Percentiles rank a stretch among this genome's conserved stretches.
Conservation (phyloP, 1,140 invertebrate species). For the Ptiloglossa arizonensis region DNA sequence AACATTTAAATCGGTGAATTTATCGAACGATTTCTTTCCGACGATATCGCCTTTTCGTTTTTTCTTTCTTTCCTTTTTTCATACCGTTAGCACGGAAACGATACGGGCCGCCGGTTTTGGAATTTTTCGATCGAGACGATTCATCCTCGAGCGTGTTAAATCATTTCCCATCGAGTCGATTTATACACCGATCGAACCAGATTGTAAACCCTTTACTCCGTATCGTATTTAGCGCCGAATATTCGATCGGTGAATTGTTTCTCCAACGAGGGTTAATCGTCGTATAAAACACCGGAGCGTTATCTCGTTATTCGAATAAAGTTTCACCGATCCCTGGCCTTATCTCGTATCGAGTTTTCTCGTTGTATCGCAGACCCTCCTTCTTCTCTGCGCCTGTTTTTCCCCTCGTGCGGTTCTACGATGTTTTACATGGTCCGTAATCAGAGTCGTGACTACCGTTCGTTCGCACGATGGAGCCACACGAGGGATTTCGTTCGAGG, state of each 20-base stretch:
- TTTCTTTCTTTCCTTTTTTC: too few relatives aligned
- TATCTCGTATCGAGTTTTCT: conserved; percentile 11
- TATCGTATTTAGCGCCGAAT: too few relatives aligned
- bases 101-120: too few relatives aligned
- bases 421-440: conserved; percentile 70
- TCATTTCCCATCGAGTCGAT: too few relatives aligned
- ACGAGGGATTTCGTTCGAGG: conserved; percentile 65
- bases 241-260: too few relatives aligned
- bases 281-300: too few relatives aligned
- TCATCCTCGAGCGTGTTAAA: too few relatives aligned
- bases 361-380: conserved; percentile 43
- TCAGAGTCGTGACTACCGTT: conserved; percentile 78
- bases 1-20: neutral
- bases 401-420: conserved; percentile 1
- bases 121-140: too few relatives aligned
- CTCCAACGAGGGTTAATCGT: too few relatives aligned
- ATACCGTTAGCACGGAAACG: neutral
- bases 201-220: too few relatives aligned
- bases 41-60: neutral
- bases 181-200: too few relatives aligned
- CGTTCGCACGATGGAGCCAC: conserved; percentile 73
- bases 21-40: neutral
- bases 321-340: neutral
- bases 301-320: too few relatives aligned
- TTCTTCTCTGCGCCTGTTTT: conserved; percentile 14